Evolutionary conservation across 2,888 invertebrate species (phyloP), one percentile per base, ranked within the genome.

Genomic region (Taphrorychus bicolor): DNA sequence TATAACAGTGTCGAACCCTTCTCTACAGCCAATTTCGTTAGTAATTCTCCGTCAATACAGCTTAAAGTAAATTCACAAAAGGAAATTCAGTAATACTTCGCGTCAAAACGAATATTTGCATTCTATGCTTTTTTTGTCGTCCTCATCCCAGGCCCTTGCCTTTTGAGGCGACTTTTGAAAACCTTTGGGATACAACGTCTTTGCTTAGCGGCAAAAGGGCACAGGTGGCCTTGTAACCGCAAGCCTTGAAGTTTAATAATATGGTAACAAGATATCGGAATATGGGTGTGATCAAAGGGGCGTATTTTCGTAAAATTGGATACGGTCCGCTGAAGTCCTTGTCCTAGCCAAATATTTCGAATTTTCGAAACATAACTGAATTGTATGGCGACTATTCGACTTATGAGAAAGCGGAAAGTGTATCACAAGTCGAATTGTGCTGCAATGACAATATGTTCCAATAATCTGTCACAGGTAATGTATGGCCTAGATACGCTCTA

Each of bases 41-140:
- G 45, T 45, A 45, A 45, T 45, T 45, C 45, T 16, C 45, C 45
- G 45, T 45, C 45, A 17, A 45, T 45, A 45, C 9, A 45, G 45
- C 16, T 45, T 45, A 45, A 45, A 45, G 45, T 17, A 14, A 45
- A 45, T 45, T 45, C 45, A 45, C 45, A 17, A 45, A 45, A 14
- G 45, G 45, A 45, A 45, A 14, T 45, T 45, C 45, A 45, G 14
- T 45, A 45, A 45, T 45, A 45, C 16, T 45, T 16, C 9, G 5
- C 45, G 45, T 17, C 45, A 45, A 45, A 45, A 45, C 17, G 17
- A n/a, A n/a, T 45, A 45, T 45, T 45, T 45, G 17, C 45, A 45
- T 45, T 45, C 14, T 45, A 7, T 7, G 2, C 14, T 17, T 45
- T 42, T 45, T 45, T 45, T 45, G 14, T 14, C 2, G 7, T 7